A percentile compares a stretch with the other conserved stretches of the same genome.
phyloP scores from a whole-genome alignment of 2,797 vertebrate species.

The Eulemur mongoz region DNA sequence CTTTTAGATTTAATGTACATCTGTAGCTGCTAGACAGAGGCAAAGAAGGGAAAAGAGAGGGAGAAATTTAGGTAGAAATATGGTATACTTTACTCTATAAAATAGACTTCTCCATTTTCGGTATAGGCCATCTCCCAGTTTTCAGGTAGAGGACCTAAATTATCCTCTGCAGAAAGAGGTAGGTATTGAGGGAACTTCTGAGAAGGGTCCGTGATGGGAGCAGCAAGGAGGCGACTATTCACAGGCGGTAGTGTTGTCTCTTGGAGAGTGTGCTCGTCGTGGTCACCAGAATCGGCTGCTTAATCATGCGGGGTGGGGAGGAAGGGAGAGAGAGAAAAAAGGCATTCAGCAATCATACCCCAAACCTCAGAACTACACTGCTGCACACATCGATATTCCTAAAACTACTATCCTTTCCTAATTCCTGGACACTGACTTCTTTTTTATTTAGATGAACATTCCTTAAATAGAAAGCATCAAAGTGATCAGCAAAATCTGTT shows the following conservation, averaged over 20 bases:
- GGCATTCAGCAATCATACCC: background rate
- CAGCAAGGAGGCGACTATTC: slow-evolving; percentile 88
- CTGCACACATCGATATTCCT: background rate
- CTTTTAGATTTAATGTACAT: background rate
- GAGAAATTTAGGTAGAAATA: background rate
- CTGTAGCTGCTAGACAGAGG: background rate
- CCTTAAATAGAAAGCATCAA: background rate
- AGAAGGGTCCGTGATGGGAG: slow-evolving; percentile 97
- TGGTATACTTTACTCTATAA: slow-evolving; percentile 94
- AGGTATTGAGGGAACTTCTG: slow-evolving; percentile 96
- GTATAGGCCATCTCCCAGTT: slow-evolving; percentile 99
- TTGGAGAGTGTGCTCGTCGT: slow-evolving; percentile 90
- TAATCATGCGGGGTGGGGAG: background rate
- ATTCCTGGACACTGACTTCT: background rate
- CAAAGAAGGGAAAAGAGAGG: background rate
- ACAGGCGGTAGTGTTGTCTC: slow-evolving; percentile 83
- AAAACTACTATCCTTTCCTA: background rate
- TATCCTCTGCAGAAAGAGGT: slow-evolving; percentile 96
- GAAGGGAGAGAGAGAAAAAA: background rate
- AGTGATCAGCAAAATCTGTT: background rate
- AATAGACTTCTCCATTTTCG: slow-evolving; percentile 99
- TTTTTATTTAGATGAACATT: background rate
- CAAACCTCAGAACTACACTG: background rate
- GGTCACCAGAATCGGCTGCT: slow-evolving; percentile 96
- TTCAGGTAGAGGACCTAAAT: slow-evolving; percentile 96